Evolutionary conservation across 2,888 invertebrate species (phyloP).

Genomic region (Dascillus cervinus): DNA sequence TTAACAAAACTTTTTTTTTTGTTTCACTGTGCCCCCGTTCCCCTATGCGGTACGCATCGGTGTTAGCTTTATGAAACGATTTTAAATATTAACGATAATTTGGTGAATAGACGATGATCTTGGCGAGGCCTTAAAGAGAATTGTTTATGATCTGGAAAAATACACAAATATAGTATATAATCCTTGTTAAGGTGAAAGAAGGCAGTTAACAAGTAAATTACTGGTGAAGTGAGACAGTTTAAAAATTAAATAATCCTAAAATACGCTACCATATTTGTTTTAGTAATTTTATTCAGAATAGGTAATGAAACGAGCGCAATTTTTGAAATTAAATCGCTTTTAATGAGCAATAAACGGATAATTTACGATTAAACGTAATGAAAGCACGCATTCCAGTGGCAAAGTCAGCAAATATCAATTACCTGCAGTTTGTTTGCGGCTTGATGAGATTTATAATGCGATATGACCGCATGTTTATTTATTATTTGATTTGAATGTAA

Average conservation of each 20-base stretch:
- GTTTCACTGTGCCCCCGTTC: too few species aligned
- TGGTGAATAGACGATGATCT: too few species aligned
- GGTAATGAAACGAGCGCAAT: constrained; percentile 12
- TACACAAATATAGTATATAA: constrained; percentile 9
- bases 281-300: constrained; percentile 19
- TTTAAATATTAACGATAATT: too few species aligned
- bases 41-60: too few species aligned
- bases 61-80: too few species aligned
- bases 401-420: constrained; percentile 17
- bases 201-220: constrained; percentile 8
- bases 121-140: too few species aligned
- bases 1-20: too few species aligned
- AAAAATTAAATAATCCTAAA: constrained; percentile 17
- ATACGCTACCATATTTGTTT: constrained; percentile 25
- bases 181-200: constrained; percentile 8
- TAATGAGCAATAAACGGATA: constrained; percentile 13
- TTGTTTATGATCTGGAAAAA: constrained; percentile 12
- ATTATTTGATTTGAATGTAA: too few species aligned
- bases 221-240: constrained; percentile 7
- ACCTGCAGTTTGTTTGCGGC: constrained; percentile 9
- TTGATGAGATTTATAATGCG: background rate
- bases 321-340: constrained; percentile 11
- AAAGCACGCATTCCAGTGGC: constrained; percentile 15
- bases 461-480: background rate
- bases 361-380: constrained; percentile 16